Percentiles rank a stretch among this genome's conserved stretches.
phyloP scores from a whole-genome alignment of 2,113 vertebrate genomes.

The Sphyrna mokarran region DNA sequence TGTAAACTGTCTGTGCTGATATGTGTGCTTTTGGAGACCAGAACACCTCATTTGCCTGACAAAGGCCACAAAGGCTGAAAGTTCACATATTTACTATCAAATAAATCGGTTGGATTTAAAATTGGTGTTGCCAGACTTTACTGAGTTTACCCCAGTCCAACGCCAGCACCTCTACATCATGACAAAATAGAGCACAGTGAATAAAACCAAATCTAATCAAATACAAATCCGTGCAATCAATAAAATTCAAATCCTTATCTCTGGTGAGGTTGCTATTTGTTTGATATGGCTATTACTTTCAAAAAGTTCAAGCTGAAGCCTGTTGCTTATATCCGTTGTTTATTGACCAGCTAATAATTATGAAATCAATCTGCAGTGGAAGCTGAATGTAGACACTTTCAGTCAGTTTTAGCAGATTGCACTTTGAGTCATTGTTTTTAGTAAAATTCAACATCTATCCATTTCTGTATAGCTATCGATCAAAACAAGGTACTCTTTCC shows the following conservation, averaged over 20 bases:
- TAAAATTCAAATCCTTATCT: not conserved
- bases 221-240: not conserved
- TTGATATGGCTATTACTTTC: not conserved
- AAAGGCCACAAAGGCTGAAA: no score
- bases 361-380: not conserved
- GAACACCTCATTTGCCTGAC: no score
- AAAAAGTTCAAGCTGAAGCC: not conserved
- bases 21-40: no score
- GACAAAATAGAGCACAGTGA: not conserved
- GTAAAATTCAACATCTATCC: not conserved
- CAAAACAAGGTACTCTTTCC: no score
- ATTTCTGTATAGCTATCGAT: no score
- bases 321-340: not conserved
- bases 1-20: no score
- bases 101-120: no score
- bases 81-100: no score
- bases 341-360: not conserved
- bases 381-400: conserved; percentile 45
- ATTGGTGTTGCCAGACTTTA: no score
- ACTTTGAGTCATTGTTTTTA: conserved; percentile 41
- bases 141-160: no score
- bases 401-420: conserved; percentile 44
- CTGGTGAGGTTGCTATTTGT: not conserved
- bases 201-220: not conserved
- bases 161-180: no score